Conservation (phyloP, 2,797 vertebrate genomes). For the Sylvilagus floridanus region DNA sequence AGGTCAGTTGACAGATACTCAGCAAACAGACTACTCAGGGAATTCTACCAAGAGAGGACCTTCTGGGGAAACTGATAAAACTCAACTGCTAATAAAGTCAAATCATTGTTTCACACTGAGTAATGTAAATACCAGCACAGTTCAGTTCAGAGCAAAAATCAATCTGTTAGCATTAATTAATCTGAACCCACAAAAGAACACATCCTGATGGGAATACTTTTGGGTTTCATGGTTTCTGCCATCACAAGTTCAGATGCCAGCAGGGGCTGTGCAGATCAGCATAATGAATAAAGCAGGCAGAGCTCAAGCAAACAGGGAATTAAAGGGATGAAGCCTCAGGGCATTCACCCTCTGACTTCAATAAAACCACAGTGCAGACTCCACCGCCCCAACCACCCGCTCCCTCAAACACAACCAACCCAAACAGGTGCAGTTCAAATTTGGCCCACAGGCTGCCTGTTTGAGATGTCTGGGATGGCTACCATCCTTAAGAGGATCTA, state of each 20-base stretch:
- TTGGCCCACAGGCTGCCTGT: background rate
- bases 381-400: no score
- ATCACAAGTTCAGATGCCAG: background rate
- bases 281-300: background rate
- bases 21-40: background rate
- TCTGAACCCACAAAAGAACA: slow-evolving; percentile 9
- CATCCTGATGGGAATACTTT: background rate
- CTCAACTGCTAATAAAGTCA: slow-evolving; percentile 31
- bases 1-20: slow-evolving; percentile 6
- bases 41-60: slow-evolving; percentile 12
- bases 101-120: background rate
- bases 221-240: background rate
- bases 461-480: background rate
- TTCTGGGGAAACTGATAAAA: slow-evolving; percentile 31
- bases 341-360: background rate
- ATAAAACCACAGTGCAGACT: background rate
- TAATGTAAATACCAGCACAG: background rate
- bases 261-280: background rate
- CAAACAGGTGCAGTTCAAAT: background rate
- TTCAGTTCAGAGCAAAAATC: slow-evolving; percentile 32
- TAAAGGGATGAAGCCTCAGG: background rate
- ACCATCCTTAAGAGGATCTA: background rate
- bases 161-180: background rate
- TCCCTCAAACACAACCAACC: background rate
- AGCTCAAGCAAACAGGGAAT: background rate